These are phyloP conservation scores for Pelobates fuscus DNA, from an alignment of 2,113 vertebrate genomes.

Conservation along the genomic window DNA sequence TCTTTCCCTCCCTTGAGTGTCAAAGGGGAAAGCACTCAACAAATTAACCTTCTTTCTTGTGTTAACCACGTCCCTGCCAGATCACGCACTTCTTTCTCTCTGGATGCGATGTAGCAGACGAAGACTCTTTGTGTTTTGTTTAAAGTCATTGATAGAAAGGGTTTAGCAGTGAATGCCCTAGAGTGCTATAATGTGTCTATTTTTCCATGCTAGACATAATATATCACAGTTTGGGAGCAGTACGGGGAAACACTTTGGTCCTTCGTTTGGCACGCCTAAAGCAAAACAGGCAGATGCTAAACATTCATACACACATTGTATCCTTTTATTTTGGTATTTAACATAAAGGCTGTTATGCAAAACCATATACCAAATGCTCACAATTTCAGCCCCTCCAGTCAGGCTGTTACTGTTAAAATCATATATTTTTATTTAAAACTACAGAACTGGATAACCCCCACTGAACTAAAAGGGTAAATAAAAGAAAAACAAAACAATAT, in stretches of 20 bases:
- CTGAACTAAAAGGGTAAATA: too few relatives aligned
- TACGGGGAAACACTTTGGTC: constrained; percentile 10
- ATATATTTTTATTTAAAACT: too few relatives aligned
- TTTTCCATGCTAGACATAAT: constrained; percentile 32
- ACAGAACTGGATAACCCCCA: too few relatives aligned
- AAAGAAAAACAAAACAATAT: too few relatives aligned
- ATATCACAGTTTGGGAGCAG: constrained; percentile 44
- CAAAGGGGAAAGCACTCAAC: constrained; percentile 5
- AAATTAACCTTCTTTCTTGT: background rate
- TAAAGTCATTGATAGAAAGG: constrained; percentile 19
- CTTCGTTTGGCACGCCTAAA: constrained; percentile 32
- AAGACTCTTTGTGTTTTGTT: background rate
- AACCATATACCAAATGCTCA: constrained; percentile 17
- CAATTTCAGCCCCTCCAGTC: constrained; percentile 7
- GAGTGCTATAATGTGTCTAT: constrained; percentile 20
- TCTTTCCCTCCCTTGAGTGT: background rate
- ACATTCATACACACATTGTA: constrained; percentile 32
- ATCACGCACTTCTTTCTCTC: background rate
- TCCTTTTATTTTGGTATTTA: constrained; percentile 32
- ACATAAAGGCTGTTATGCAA: constrained; percentile 30
- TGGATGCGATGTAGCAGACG: background rate
- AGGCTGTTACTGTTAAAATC: background rate
- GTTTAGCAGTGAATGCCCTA: constrained; percentile 9
- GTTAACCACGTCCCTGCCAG: background rate
- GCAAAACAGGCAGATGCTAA: constrained; percentile 44